Base-by-base conservation (phyloP, 1,140 invertebrate species). In the Neodiprion pinetum region DNA sequence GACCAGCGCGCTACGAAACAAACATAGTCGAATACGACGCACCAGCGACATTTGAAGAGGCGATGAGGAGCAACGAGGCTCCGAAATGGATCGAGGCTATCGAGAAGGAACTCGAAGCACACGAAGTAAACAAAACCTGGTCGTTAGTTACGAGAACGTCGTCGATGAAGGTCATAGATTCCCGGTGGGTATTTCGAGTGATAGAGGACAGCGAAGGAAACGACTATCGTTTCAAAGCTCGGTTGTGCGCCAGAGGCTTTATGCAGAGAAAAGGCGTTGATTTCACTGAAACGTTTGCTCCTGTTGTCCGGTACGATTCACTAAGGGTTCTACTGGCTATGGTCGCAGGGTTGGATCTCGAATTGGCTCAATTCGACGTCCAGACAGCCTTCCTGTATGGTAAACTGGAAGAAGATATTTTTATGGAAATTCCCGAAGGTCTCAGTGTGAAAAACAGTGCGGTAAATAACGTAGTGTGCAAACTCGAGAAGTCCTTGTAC, bases 111-210 rank as follows among this genome's bases (percentile, higher is more conserved):
- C 23, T 70, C 12, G 14, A 7, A 28, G 68, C 68, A 8, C 23
- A 70, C 23, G 9, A 70, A 21, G 68, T 47, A 8, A 70, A 70
- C 49, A 23, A n/a, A 70, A 70, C 68, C 11, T 70, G 68, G 68
- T 70, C 68, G 14, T 17, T 70, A 28, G 68, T 70, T 8, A 40
- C 17, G 17, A 21, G 17, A 21, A 1, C 17, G 17, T 21, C 17
- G 17, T 21, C 17, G 17, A 74, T 71, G 5, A 82, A 78, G 72
- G 9, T 74, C 8, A 82, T 83, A 5, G 71, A 70, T 40, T 80
- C 77, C 50, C 82, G 80, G 77, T 83, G 83, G 80, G 79, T 83
- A 1, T 84, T 83, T 65, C 73, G 79, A 10, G 74, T 83, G 23
- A 84, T 81, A 70, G 72, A 80, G 67, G 75, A 81, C 73, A 66